Conservation (phyloP, 2,113 vertebrate genomes). For the Phainopepla nitens region DNA sequence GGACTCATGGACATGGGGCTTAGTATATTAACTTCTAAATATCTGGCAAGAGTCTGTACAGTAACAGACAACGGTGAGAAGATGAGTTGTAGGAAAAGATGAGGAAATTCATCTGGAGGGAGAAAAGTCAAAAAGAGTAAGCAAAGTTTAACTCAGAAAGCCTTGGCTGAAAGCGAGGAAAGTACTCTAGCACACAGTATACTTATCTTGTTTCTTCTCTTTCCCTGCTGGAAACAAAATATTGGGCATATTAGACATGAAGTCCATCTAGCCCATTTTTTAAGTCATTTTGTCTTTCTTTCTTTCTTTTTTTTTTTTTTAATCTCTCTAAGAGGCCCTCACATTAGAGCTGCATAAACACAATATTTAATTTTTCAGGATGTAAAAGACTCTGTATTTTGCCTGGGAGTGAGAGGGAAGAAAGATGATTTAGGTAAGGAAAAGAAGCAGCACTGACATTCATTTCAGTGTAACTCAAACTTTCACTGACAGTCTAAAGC, state of each 20-base stretch:
- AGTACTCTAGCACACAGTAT: neutral
- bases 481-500: neutral
- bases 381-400: neutral
- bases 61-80: neutral
- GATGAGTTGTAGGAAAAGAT: neutral
- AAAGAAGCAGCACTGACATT: neutral
- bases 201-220: neutral
- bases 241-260: neutral
- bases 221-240: neutral
- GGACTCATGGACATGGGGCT: neutral
- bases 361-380: neutral
- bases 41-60: neutral
- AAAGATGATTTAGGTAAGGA: neutral
- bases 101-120: neutral
- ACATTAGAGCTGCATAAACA: neutral
- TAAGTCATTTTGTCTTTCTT: neutral
- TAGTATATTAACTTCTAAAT: neutral
- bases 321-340: neutral
- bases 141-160: neutral
- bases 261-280: neutral
- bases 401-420: neutral
- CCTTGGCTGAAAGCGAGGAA: neutral
- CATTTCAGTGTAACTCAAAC: neutral
- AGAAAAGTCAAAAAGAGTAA: neutral
- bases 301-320: neutral